phyloP scores from a whole-genome alignment of 1,140 invertebrate genomes.

The Nylanderia fulva region DNA sequence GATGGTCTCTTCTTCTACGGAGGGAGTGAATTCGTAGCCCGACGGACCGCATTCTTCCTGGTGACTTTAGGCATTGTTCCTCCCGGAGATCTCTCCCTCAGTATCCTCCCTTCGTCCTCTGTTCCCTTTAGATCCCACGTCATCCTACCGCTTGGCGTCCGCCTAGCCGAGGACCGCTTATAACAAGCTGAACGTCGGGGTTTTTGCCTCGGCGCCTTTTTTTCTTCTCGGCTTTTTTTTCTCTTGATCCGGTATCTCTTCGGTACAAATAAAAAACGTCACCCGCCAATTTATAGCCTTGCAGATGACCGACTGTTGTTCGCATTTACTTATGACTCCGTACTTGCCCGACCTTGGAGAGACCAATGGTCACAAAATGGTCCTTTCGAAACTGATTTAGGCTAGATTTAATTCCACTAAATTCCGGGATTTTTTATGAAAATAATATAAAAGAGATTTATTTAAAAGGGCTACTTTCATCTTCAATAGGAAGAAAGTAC shows the following conservation, averaged over 20 bases:
- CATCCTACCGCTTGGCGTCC: conserved; percentile 58
- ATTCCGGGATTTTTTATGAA: not conserved
- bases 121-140: conserved; percentile 53
- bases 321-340: conserved; percentile 76
- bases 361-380: conserved; percentile 25
- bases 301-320: conserved; percentile 84
- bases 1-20: conserved; percentile 50
- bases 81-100: conserved; percentile 59
- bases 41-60: conserved; percentile 85
- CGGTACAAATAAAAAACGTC: conserved; percentile 82
- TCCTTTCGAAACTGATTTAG: conserved; percentile 24
- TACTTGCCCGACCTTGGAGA: conserved; percentile 81
- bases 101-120: conserved; percentile 61
- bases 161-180: conserved; percentile 69
- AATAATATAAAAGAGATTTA: not conserved
- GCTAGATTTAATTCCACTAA: not conserved
- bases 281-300: conserved; percentile 82
- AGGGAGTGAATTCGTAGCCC: conserved; percentile 74
- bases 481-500: not conserved
- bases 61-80: conserved; percentile 85
- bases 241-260: conserved; percentile 35
- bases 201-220: conserved; percentile 74
- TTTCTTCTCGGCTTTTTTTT: conserved; percentile 71
- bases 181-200: conserved; percentile 78
- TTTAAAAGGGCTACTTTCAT: not conserved